phyloP scores from a whole-genome alignment of 37 sponge, comb jelly and placozoan genomes.

The Axinella damicornis region DNA sequence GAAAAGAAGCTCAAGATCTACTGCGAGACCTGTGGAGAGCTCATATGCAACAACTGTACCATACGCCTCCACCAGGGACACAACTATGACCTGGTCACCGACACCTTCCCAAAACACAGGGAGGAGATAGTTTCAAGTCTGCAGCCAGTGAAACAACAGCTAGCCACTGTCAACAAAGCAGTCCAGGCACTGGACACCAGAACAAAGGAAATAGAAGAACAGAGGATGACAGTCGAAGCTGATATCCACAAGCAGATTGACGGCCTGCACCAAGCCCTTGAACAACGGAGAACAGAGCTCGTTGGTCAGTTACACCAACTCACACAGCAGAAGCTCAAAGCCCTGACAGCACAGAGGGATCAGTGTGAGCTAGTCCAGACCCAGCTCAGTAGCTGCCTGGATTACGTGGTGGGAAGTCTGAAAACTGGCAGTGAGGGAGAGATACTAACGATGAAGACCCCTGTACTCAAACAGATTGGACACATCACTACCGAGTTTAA shows the following conservation, averaged over 20 bases:
- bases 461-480: background rate
- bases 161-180: conserved; percentile 5
- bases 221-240: background rate
- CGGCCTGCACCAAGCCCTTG: conserved; percentile 8
- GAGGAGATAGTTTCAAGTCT: conserved; percentile 5
- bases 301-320: background rate
- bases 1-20: conserved; percentile 1
- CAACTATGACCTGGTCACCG: conserved; percentile 25
- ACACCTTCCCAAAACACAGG: conserved; percentile 20
- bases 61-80: conserved; percentile 10
- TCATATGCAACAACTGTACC: conserved; percentile 30
- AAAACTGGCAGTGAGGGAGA: conserved; percentile 27
- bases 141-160: conserved; percentile 4
- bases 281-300: conserved; percentile 16
- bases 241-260: conserved; percentile 1
- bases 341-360: conserved; percentile 34
- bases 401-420: conserved; percentile 18
- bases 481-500: conserved; percentile 15
- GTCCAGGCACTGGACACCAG: background rate
- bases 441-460: conserved; percentile 17
- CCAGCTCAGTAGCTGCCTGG: conserved; percentile 33
- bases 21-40: conserved; percentile 28
- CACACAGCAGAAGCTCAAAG: conserved; percentile 16
- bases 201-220: background rate
- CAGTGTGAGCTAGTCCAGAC: conserved; percentile 18